phyloP scores from a whole-genome alignment of 2,888 invertebrate genomes.

The Synanthedon myopaeformis region DNA sequence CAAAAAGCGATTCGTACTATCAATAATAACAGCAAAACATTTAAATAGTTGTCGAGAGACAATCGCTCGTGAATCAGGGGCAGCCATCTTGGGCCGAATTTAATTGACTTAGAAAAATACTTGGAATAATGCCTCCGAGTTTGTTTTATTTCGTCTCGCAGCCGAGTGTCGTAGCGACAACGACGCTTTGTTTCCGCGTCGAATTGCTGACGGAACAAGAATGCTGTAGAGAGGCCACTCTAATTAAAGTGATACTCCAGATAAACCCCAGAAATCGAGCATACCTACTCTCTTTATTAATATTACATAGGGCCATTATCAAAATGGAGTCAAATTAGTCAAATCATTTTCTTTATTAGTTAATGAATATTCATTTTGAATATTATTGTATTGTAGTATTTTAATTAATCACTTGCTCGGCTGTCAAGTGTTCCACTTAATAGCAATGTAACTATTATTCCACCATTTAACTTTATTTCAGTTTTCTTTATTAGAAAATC shows the following conservation, averaged over 20 bases:
- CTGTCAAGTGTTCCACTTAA: no score
- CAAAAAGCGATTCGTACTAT: slow-evolving; percentile 11
- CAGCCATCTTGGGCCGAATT: slow-evolving; percentile 40
- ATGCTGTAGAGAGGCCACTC: slow-evolving; percentile 1
- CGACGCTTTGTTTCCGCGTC: slow-evolving; percentile 39
- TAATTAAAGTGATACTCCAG: slow-evolving; percentile 44
- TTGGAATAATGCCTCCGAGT: slow-evolving; percentile 11
- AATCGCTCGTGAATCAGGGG: slow-evolving; percentile 17
- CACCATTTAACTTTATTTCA: no score
- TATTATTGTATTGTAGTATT: no score
- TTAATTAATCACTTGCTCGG: no score
- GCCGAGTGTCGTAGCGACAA: slow-evolving; percentile 10
- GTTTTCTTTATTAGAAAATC: no score
- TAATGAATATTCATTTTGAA: no score
- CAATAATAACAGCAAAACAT: slow-evolving; percentile 42
- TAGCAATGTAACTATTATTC: no score
- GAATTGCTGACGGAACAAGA: slow-evolving; percentile 4
- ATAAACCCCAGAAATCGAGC: slow-evolving; percentile 34
- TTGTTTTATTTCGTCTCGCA: slow-evolving; percentile 1
- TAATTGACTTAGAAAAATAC: slow-evolving; percentile 58
- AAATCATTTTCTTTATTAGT: no score
- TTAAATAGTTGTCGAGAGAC: slow-evolving; percentile 30
- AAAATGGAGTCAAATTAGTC: no score
- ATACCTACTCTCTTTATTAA: no score
- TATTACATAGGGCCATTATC: no score